These are phyloP conservation scores for Hypselothyrea guttata DNA, from an alignment of 2,888 invertebrate genomes.

Conservation along the genomic window DNA sequence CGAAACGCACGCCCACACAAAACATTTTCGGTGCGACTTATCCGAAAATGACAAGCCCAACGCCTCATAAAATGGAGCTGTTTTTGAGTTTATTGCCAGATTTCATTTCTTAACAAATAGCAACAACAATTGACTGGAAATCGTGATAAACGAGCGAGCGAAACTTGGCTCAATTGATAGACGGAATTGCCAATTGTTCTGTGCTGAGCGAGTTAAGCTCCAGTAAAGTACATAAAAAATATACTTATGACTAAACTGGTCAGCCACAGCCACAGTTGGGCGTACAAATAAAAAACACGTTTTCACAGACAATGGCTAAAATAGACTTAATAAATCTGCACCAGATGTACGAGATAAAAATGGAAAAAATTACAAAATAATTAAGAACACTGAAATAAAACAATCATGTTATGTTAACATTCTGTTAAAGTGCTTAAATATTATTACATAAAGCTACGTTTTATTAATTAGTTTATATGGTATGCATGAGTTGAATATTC, in stretches of 20 bases:
- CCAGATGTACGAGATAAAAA: slow-evolving; percentile 32
- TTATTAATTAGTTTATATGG: too few species aligned
- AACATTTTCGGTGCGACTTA: slow-evolving; percentile 17
- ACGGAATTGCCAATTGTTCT: slow-evolving; percentile 61
- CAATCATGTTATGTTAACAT: background rate
- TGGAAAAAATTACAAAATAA: background rate
- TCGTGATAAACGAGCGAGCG: slow-evolving; percentile 61
- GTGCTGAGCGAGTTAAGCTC: slow-evolving; percentile 20
- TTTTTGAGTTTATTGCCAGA: slow-evolving; percentile 15
- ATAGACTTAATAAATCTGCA: slow-evolving; percentile 39
- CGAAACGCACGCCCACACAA: slow-evolving; percentile 45
- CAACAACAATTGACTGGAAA: slow-evolving; percentile 58
- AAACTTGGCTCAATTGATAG: slow-evolving; percentile 56
- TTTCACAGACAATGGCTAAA: slow-evolving; percentile 60
- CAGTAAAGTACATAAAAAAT: slow-evolving; percentile 15
- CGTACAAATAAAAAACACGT: slow-evolving; percentile 56
- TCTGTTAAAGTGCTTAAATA: too few species aligned
- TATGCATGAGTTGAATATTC: too few species aligned
- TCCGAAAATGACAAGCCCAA: slow-evolving; percentile 45
- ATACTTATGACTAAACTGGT: slow-evolving; percentile 29
- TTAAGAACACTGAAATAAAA: too few species aligned
- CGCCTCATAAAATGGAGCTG: slow-evolving; percentile 25
- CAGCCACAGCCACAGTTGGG: slow-evolving; percentile 51
- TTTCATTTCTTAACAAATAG: slow-evolving; percentile 39
- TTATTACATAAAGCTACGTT: too few species aligned